These are phyloP conservation scores for Theristicus caerulescens DNA, from an alignment of 2,113 vertebrate genomes.

Conservation along the genomic window DNA sequence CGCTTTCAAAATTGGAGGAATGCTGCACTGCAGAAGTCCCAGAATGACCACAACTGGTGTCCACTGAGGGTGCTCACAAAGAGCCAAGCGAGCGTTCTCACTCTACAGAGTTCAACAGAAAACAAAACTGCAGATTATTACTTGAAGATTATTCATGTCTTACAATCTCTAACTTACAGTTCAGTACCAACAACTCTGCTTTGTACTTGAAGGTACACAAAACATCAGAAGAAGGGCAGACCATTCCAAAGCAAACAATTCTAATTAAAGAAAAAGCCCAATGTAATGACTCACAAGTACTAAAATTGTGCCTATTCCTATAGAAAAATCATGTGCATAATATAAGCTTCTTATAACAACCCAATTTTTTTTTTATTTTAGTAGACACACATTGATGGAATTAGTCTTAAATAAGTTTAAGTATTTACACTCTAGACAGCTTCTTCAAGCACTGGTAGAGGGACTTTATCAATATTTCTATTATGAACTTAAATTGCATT, in stretches of 20 bases:
- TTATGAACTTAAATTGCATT: not conserved
- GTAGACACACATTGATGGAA: not conserved
- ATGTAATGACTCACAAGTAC: not conserved
- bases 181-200: not conserved
- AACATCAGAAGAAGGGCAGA: not conserved
- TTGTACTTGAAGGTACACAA: not conserved
- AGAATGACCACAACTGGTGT: conserved; percentile 94
- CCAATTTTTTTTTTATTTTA: not conserved
- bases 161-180: not conserved
- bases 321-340: not conserved
- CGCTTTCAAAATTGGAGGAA: conserved; percentile 90
- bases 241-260: not conserved
- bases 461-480: not conserved
- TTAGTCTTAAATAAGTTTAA: not conserved
- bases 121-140: not conserved
- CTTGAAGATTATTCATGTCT: not conserved
- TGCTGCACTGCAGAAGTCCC: conserved; percentile 93
- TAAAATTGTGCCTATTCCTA: not conserved
- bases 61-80: conserved; percentile 98
- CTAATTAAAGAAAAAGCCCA: not conserved
- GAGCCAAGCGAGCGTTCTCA: conserved; percentile 93
- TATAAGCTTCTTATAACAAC: not conserved
- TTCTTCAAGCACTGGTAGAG: not conserved
- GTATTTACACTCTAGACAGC: not conserved
- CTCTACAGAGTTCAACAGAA: conserved; percentile 74